These are phyloP conservation scores for Tanaodytes sp. DNA, from an alignment of 2,888 invertebrate genomes.

Conservation along the genomic window DNA sequence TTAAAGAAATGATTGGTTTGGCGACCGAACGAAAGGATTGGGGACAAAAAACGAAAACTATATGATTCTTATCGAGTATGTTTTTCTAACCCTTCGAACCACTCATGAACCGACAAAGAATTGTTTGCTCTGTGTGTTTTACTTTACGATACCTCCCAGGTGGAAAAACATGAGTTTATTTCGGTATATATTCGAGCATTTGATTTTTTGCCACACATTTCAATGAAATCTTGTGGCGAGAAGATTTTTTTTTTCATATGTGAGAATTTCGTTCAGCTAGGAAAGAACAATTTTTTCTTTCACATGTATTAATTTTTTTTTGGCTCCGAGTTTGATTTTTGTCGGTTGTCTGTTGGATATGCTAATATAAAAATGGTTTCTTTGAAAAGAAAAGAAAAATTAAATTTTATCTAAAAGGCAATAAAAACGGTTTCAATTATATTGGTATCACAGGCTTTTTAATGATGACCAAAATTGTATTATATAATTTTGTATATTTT, in stretches of 20 bases:
- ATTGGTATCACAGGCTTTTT: no score
- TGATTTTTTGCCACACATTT: not conserved
- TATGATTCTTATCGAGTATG: not conserved
- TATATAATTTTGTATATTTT: not conserved
- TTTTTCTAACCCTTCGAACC: slow-evolving; percentile 8
- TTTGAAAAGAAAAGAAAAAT: no score
- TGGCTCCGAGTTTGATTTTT: no score
- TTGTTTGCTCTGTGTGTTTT: slow-evolving; percentile 11
- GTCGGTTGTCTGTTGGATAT: no score
- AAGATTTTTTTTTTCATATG: no score
- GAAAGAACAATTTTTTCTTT: no score
- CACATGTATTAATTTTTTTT: no score
- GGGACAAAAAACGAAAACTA: not conserved
- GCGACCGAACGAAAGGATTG: not conserved
- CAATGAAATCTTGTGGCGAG: slow-evolving; percentile 3
- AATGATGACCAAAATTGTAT: not conserved
- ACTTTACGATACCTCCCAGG: not conserved
- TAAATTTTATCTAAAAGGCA: no score
- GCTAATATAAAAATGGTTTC: no score
- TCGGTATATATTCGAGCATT: not conserved
- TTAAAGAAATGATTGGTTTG: slow-evolving; percentile 4
- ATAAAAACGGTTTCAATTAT: no score
- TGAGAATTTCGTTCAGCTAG: no score
- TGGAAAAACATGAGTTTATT: not conserved
- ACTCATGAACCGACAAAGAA: slow-evolving; percentile 7